Conservation (phyloP, 2,113 vertebrate species). For the Eidolon helvum region DNA sequence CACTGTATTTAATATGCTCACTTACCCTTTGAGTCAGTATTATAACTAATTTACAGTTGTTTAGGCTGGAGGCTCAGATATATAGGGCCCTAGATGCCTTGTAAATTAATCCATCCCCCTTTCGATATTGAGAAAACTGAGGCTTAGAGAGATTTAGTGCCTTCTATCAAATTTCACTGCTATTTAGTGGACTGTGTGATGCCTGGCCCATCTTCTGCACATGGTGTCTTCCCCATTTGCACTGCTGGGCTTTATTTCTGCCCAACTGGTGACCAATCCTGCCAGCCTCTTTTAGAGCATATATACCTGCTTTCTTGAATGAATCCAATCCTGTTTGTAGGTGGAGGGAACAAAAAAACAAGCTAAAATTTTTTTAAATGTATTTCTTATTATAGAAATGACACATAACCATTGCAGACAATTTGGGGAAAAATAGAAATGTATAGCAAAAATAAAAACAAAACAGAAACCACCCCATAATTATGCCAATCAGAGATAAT, state of each 20-base stretch:
- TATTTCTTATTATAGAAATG: conserved; percentile 20
- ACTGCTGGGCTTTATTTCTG: neutral
- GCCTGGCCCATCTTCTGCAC: neutral
- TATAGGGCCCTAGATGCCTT: neutral
- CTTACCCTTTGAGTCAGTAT: neutral
- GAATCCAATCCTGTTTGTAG: neutral
- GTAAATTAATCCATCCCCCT: neutral
- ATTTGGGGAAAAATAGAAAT: neutral
- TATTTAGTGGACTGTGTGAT: fast-evolving
- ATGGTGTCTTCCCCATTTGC: neutral
- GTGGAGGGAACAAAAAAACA: neutral
- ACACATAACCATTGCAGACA: neutral
- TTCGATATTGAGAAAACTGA: neutral
- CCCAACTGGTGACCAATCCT: fast-evolving
- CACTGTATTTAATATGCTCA: neutral
- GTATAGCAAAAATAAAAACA: neutral
- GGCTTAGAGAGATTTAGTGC: neutral
- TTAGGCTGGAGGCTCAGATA: neutral
- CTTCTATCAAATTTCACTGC: neutral
- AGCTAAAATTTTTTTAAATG: neutral
- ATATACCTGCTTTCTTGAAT: neutral
- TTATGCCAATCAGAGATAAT: neutral
- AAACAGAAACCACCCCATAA: neutral
- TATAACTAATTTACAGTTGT: neutral
- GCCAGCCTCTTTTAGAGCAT: neutral